phyloP scores from a whole-genome alignment of 1,140 invertebrate species.

The Pogonomyrmex californicus region DNA sequence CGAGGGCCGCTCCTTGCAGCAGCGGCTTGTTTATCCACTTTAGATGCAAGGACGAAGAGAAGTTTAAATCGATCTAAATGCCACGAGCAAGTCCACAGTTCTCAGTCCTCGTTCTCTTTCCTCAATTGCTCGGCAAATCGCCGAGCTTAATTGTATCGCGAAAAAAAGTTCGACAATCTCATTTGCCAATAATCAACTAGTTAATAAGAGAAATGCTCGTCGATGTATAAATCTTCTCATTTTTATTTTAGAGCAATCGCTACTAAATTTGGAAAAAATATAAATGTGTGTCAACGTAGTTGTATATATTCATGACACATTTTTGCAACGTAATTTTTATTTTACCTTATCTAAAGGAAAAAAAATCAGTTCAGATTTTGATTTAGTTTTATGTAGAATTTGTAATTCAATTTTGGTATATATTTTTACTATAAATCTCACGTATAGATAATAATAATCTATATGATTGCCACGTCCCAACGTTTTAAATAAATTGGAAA shows the following conservation, averaged over 20 bases:
- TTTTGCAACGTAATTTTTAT: conserved; percentile 8
- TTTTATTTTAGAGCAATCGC: background rate
- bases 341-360: background rate
- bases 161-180: conserved; percentile 9
- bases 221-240: conserved; percentile 13
- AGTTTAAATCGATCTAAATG: conserved; percentile 54
- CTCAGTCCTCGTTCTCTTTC: conserved; percentile 40
- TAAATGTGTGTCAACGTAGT: background rate
- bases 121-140: conserved; percentile 30
- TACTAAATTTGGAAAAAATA: background rate
- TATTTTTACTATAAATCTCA: background rate
- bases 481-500: background rate
- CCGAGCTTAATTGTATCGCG: conserved; percentile 51
- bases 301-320: background rate
- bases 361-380: background rate
- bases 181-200: conserved; percentile 25
- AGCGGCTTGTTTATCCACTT: conserved; percentile 45
- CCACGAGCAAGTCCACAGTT: conserved; percentile 29
- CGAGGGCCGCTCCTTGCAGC: background rate
- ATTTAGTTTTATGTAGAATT: background rate
- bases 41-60: conserved; percentile 47
- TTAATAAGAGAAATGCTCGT: conserved; percentile 17
- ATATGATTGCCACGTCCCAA: background rate
- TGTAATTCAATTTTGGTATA: background rate
- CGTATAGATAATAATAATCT: conserved; percentile 30